Evolutionary conservation across 2,797 vertebrate genomes (phyloP), one percentile per base, ranked within the genome.

Genomic region (Falco columbarius): DNA sequence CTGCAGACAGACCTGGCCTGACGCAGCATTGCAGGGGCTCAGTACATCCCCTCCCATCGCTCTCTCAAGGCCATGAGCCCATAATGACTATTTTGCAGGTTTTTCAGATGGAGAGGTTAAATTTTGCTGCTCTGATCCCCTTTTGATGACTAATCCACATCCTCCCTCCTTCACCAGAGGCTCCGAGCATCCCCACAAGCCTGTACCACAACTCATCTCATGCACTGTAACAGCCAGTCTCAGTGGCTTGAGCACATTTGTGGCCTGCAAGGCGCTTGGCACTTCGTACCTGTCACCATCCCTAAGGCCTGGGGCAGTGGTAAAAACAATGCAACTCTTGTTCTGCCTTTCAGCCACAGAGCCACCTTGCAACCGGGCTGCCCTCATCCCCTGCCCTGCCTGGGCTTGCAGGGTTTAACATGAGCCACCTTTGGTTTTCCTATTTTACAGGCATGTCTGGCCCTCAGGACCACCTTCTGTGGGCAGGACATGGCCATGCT

Each of bases 261-360:
- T 90, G 83, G 52, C 82, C 42, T n/a, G 30, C 22, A 11, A 77
- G 58, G 29, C 27, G 4, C 54, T 86, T 36, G 44, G 49, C 36
- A 13, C 20, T 54, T 72, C 2, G 0, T 65, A 4, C 26, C 47
- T 55, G 40, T 30, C 40, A 5, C 42, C 66, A 23, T 30, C 54
- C 44, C 20, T 7, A 5, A 19, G 62, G n/a, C 9, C 38, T 71
- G 66, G 7, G 30, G 65, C 56, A 14, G 9, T 5, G 30, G 56
- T 47, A 68, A 56, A 21, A 32, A 5, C 8, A 52, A 20, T 3
- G 42, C 4, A 38, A 1, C 13, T 21, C 36, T 86, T n/a, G 8
- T 11, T 58, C 68, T 89, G 72, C 51, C 30, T 34, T 51, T 56
- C 42, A 34, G 56, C 47, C n/a, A 13, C 0, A 0, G n/a, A 47